Evolutionary conservation across 2,888 invertebrate species (phyloP), one percentile per base, ranked within the genome.

Genomic region (Lasioglossum zephyrum): DNA sequence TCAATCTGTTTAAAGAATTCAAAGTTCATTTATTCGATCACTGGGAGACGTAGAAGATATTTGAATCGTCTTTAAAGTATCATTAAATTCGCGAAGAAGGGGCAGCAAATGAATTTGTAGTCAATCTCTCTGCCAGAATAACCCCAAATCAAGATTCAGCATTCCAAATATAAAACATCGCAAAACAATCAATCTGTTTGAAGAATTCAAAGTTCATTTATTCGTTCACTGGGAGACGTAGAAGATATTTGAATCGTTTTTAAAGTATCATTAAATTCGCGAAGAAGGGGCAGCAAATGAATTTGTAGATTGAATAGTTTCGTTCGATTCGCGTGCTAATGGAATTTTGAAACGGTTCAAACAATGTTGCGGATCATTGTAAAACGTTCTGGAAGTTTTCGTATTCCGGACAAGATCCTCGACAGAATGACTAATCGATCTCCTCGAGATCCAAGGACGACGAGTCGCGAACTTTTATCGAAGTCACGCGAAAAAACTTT

Each of bases 341-440:
- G 53, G 53, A 53, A 49, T 49, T 49, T 49, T 49, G 18, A 22
- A 53, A 53, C 53, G 9, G 53, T 53, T 22, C 3, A 22, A 53
- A 53, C 53, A 53, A 22, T 53, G 53, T 53, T 53, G 53, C 22
- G 22, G 53, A 66, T 66, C 63, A 31, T 69, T 39, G 22, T 22
- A 18, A 18, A 36, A 2, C 36, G 69, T 22, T 22, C 18, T 22
- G 39, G 22, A 63, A 69, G 39, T 39, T 69, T 69, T 69, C 69
- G 39, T 69, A 69, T 39, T 39, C 69, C 39, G 8, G 36, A 9
- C 39, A 11, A 22, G 39, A 36, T 22, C 22, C 22, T 22, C 69
- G 69, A 69, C 39, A 69, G 39, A 69, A 69, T 69, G 69, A 69
- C 66, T 66, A 66, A 66, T 66, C 66, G 66, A 66, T 9, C 66